phyloP scores from a whole-genome alignment of 1,140 invertebrate species.

The Papilio dardanus region DNA sequence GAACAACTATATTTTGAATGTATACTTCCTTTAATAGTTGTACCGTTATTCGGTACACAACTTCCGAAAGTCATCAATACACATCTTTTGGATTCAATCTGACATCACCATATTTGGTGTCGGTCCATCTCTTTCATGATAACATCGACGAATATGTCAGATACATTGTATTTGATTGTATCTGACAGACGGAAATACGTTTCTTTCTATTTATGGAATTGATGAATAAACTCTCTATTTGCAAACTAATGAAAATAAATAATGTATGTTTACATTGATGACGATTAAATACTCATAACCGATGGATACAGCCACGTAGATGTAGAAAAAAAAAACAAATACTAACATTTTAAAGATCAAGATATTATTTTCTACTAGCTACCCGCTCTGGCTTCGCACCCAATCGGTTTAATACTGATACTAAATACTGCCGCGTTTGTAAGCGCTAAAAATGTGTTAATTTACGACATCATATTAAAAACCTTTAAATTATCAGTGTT shows the following conservation, averaged over 20 bases:
- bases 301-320: neutral
- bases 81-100: neutral
- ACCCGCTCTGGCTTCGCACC: no score
- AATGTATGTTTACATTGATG: neutral
- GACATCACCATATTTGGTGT: slow-evolving; percentile 5
- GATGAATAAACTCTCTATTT: slow-evolving; percentile 7
- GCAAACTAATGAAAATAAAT: slow-evolving; percentile 11
- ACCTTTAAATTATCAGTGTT: no score
- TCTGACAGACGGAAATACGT: slow-evolving; percentile 1
- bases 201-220: neutral
- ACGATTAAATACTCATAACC: neutral
- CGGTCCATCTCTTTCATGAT: slow-evolving; percentile 16
- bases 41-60: neutral
- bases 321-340: neutral
- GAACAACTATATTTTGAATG: neutral
- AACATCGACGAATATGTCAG: slow-evolving; percentile 18
- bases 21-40: neutral
- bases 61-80: slow-evolving; percentile 15
- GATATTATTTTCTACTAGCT: no score
- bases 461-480: no score
- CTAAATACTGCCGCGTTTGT: no score
- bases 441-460: no score
- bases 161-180: neutral
- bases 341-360: no score
- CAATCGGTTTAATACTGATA: no score